Conservation (phyloP, 2,888 invertebrate species). For the Galerucella pusilla region DNA sequence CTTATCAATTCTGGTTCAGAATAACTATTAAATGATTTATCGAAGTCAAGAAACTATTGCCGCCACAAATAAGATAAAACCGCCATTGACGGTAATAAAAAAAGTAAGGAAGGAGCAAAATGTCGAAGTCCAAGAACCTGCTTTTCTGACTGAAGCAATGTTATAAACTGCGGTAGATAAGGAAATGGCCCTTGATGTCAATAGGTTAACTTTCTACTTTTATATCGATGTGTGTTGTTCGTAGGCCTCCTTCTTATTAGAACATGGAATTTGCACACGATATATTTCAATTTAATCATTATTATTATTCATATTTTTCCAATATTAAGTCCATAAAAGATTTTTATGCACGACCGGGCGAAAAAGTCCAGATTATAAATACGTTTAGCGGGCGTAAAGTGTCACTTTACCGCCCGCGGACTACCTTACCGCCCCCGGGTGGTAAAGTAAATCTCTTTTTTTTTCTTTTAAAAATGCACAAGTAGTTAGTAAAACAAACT, state of each 20-base stretch:
- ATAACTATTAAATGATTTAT: constrained; percentile 40
- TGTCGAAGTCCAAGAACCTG: constrained; percentile 53
- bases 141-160: constrained; percentile 38
- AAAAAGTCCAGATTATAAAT: too few species aligned
- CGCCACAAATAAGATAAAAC: constrained; percentile 50
- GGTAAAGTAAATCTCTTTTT: too few species aligned
- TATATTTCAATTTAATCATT: too few species aligned
- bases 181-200: constrained; percentile 46
- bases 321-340: too few species aligned
- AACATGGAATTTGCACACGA: too few species aligned
- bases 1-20: constrained; percentile 23
- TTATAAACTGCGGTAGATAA: constrained; percentile 51
- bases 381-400: too few species aligned
- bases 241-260: neutral
- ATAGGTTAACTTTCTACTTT: constrained; percentile 45
- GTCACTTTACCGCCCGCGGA: too few species aligned
- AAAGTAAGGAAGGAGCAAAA: constrained; percentile 42
- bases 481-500: too few species aligned
- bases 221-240: constrained; percentile 2
- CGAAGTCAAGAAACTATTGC: constrained; percentile 48
- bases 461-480: too few species aligned
- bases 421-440: too few species aligned
- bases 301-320: too few species aligned
- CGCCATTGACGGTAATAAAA: constrained; percentile 37
- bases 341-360: too few species aligned